These are phyloP conservation scores for Todus mexicanus DNA, from an alignment of 2,797 vertebrate genomes.

Conservation along the genomic window DNA sequence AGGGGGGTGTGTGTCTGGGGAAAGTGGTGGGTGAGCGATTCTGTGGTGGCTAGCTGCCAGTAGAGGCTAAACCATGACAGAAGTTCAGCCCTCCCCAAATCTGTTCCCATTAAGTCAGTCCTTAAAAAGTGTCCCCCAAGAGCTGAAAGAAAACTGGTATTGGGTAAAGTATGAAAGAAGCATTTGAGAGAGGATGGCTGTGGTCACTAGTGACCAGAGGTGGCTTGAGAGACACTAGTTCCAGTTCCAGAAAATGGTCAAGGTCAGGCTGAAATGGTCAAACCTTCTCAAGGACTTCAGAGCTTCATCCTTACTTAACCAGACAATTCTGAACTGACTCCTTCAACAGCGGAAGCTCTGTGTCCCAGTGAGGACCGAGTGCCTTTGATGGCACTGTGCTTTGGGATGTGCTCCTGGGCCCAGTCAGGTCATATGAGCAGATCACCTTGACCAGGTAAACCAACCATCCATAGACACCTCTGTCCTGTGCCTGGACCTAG, in stretches of 20 bases:
- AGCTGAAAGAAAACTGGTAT: background rate
- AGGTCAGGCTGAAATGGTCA: background rate
- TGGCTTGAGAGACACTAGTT: background rate
- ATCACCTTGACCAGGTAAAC: background rate
- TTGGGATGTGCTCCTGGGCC: background rate
- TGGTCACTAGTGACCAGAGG: background rate
- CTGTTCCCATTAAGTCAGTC: background rate
- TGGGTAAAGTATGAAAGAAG: background rate
- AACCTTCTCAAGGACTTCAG: background rate
- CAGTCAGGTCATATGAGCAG: background rate
- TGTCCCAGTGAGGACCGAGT: background rate
- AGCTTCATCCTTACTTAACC: background rate
- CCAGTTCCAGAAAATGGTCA: background rate
- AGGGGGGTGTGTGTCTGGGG: no score
- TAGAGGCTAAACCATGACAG: no score
- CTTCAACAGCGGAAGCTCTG: background rate
- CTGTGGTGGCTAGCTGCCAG: no score
- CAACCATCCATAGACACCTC: background rate
- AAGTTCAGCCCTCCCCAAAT: background rate
- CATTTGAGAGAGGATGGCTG: background rate
- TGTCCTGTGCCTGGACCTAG: background rate
- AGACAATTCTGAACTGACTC: background rate
- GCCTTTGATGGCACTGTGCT: background rate
- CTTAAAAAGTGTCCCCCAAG: background rate
- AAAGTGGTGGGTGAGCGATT: no score